Evolutionary conservation across 1,140 invertebrate genomes (phyloP), one percentile per base, ranked within the genome.

Genomic region (Conus ventricosus): DNA sequence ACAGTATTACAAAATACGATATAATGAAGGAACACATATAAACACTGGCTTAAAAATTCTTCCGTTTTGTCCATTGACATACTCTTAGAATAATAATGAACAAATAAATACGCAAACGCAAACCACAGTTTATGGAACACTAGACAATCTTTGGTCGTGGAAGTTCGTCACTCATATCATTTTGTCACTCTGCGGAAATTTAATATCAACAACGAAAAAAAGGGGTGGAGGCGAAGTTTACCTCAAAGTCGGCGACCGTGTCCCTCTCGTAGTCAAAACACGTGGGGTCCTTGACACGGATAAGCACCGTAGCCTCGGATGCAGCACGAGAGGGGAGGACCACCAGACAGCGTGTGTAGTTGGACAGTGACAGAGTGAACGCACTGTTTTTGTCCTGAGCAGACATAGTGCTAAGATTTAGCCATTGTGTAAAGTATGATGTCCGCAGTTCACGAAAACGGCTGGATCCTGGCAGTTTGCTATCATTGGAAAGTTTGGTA

Each of bases 211-310:
- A 13, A 17, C 7, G 76, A 78, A 39, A 27, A 78, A 78, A 27
- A 51, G 17, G 10, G 25, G 25, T 78, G 10, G 8, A 39, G 76
- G 10, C 6, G 27, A 10, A 78, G 27, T 13, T 17, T 85, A 90
- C 90, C 84, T 87, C 67, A 54, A 90, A 55, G 39, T 81, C 80
- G 13, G 88, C 55, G 27, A 3, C 60, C 0, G 71, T 15, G 0
- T 23, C 53, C 8, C 7, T 88, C 82, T 90, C 90, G 57, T 81
- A 90, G 80, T 90, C 88, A 53, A 89, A 83, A 27, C 76, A 81
- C 15, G 88, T 84, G n/a, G 60, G 39, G 71, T 90, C 81, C 39
- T 51, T 89, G n/a, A 90, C 90, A 81, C 85, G 57, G 0, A 90
- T 88, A 5, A 88, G 15, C 25, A 89, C 67, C 1, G 71, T 75